Percentiles rank a stretch among this genome's conserved stretches.
phyloP scores from a whole-genome alignment of 2,797 vertebrate genomes.

The Pipistrellus nathusii region DNA sequence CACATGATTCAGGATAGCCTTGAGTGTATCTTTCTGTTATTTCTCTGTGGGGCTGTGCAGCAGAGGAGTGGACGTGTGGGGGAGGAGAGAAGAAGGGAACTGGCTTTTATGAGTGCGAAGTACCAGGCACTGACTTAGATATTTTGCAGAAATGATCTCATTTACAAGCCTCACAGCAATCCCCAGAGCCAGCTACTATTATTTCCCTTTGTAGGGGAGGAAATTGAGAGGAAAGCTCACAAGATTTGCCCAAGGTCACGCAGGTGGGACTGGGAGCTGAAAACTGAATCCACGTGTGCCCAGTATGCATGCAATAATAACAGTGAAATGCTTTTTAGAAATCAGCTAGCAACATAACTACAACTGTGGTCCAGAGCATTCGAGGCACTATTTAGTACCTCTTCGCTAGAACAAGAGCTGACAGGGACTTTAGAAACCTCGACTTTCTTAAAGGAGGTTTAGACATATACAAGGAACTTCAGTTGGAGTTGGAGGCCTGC shows the following conservation, averaged over 20 bases:
- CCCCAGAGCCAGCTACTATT: not conserved
- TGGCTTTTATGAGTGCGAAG: not conserved
- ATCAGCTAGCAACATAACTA: not conserved
- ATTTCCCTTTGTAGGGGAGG: conserved; percentile 13
- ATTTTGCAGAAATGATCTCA: not conserved
- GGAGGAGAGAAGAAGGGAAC: not conserved
- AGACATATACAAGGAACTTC: not conserved
- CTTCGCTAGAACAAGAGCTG: not conserved
- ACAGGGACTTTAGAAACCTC: not conserved
- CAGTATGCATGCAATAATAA: not conserved
- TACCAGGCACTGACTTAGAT: not conserved
- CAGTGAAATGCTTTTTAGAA: not conserved
- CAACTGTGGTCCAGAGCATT: not conserved
- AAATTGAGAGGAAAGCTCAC: not conserved
- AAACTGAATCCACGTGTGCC: not conserved
- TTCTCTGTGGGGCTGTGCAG: not conserved
- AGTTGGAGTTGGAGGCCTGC: not conserved
- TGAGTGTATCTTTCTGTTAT: not conserved
- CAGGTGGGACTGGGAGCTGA: not conserved
- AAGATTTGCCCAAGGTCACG: not conserved
- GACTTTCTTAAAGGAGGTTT: conserved; percentile 20
- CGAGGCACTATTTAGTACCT: not conserved
- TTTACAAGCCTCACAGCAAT: not conserved
- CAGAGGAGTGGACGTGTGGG: not conserved
- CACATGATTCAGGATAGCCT: not conserved